A percentile compares a stretch with the other conserved stretches of the same genome.
phyloP scores from a whole-genome alignment of 1,140 invertebrate genomes.

The Eriosoma lanigerum region DNA sequence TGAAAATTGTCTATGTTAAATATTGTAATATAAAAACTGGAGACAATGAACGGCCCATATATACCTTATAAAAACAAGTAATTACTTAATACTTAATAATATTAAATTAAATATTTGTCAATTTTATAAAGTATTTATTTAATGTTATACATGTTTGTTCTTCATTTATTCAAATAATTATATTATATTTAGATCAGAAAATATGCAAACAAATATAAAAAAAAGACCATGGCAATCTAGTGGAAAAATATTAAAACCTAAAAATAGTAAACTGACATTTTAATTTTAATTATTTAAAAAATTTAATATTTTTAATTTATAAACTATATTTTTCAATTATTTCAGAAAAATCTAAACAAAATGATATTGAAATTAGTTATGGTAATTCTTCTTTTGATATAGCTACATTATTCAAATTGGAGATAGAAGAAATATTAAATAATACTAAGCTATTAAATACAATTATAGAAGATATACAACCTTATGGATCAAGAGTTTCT shows the following conservation, averaged over 20 bases:
- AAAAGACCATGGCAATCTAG: neutral
- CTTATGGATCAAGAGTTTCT: constrained; percentile 61
- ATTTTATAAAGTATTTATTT: no score
- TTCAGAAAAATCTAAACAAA: constrained; percentile 30
- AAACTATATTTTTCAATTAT: neutral
- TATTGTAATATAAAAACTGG: no score
- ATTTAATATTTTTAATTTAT: neutral
- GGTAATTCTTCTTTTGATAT: neutral
- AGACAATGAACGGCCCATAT: neutral
- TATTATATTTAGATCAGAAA: neutral
- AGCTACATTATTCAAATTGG: neutral
- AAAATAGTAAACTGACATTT: neutral
- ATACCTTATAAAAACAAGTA: neutral
- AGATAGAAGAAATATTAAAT: constrained; percentile 1
- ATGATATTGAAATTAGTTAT: neutral
- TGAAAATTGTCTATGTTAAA: no score
- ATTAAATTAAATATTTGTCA: no score
- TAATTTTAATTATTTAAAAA: no score
- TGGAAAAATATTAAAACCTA: neutral
- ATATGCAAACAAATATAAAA: neutral
- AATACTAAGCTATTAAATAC: neutral
- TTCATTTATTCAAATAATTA: no score
- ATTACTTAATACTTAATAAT: neutral
- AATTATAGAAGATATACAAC: constrained; percentile 26
- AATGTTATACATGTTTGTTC: no score